Base-by-base conservation (phyloP, 2,113 vertebrate genomes). In the Sander lucioperca region DNA sequence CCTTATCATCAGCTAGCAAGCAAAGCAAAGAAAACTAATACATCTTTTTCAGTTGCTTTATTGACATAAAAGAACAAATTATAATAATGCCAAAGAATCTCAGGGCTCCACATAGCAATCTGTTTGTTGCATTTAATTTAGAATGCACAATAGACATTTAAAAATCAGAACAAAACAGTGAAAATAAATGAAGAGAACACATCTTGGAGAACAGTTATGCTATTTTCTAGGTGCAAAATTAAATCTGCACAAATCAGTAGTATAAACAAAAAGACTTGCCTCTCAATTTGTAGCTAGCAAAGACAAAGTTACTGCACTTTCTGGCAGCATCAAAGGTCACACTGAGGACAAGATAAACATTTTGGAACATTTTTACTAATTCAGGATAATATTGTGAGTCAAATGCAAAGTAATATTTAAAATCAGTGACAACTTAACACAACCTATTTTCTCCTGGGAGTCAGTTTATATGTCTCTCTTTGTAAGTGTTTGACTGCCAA, bases 11-110 rank as follows among this genome's bases (percentile, higher is more conserved):
- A 48, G 48, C 19, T 16, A 19, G 36, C 43, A 45, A 59, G 66
- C 7, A 47, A 64, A 80, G 58, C 66, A 18, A 47, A 66, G 27
- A 43, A 74, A 62, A 57, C 14, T 1, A 62, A 39, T 74, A 10
- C 43, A 53, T 25, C 3, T 59, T 30, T 48, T 63, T 10, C 25
- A 27, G 11, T 58, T 39, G 9, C 45, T 68, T 77, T 74, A 63
- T 58, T 75, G 54, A 64, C 53, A 47, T 45, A 27, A 39, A 66
- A 16, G n/a, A 1, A 56, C 10, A 66, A 48, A 48, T 65, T 5
- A 59, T n/a, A 1, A 63, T 39, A 33, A 75, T 51, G 8, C 19
- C 11, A 12, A 74, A 62, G 47, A 11, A 33, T 77, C 21, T 39
- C 8, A 64, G 1, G 6, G 47, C 25, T 61, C 48, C 25, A n/a